These are phyloP conservation scores for Tigriopus californicus DNA, from an alignment of 2,888 invertebrate species.

Conservation along the genomic window DNA sequence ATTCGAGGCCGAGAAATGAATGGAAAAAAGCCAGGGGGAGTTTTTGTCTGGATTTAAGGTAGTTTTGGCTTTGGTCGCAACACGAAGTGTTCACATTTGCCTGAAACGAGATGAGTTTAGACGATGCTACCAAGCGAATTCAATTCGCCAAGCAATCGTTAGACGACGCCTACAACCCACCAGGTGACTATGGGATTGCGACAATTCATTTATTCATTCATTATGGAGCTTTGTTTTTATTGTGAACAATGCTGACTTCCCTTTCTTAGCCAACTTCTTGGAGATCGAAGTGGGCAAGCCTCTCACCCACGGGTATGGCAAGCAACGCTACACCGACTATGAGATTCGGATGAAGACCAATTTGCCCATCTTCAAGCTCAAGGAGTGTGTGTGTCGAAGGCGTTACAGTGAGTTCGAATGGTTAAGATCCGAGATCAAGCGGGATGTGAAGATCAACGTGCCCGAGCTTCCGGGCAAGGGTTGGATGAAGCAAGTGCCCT, in stretches of 20 bases:
- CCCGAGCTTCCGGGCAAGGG: neutral
- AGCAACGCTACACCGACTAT: constrained; percentile 29
- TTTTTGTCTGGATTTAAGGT: too few relatives aligned
- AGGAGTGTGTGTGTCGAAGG: constrained; percentile 27
- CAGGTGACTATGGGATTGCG: neutral
- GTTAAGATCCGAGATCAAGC: constrained; percentile 27
- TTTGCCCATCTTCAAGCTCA: constrained; percentile 27
- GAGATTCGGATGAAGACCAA: constrained; percentile 30
- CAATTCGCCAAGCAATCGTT: neutral
- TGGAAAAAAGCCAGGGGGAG: too few relatives aligned
- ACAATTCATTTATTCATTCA: neutral
- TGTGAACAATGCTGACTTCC: neutral
- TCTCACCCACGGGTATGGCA: constrained; percentile 28
- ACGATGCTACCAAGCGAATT: neutral
- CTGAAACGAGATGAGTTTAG: neutral
- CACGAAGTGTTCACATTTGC: too few relatives aligned
- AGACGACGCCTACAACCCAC: constrained; percentile 7
- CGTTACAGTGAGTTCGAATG: constrained; percentile 31
- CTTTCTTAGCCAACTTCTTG: constrained; percentile 27
- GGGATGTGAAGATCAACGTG: constrained; percentile 27
- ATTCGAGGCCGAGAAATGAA: too few relatives aligned
- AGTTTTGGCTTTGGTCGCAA: too few relatives aligned
- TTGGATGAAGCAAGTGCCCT: constrained; percentile 1
- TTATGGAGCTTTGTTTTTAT: neutral
- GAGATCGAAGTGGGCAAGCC: constrained; percentile 29